Base-by-base conservation (phyloP, 53 echinoderm and acorn worm species). In the Antedon mediterranea region DNA sequence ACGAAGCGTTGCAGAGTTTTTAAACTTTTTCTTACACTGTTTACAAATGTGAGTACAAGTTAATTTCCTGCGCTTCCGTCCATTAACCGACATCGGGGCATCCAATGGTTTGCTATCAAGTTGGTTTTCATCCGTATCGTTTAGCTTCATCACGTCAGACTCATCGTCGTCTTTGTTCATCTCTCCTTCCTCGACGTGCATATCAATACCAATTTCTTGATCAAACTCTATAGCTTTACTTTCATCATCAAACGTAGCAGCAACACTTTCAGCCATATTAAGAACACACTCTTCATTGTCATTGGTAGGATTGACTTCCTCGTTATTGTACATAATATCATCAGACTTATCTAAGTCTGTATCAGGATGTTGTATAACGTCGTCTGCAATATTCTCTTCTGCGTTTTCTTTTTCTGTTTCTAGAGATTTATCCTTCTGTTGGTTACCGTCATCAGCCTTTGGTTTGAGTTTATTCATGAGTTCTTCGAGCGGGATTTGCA, bases 1-100 rank as follows among this genome's bases (percentile, higher is more conserved):
- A 72, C 83, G 81, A n/a, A 98, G 82, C 13, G 98, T 93, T 73
- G 84, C 83, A 9, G 84, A 86, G 30, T 87, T 92, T 76, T 98
- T 98, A 76, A 98, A 98, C 72, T 86, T 85, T 78, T 98, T 98
- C 80, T 90, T 86, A 84, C 98, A 98, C 74, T 89, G 86, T 77
- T 83, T 87, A 33, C 98, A 98, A 41, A 32, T 33, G 28, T 33
- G 32, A 20, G 32, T 33, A 33, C 28, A 32, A 7, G 5, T 76
- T 3, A 28, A 0, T 29, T 33, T 31, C 26, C 34, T 76, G 32
- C 76, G 33, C 23, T 73, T 73, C 3, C 5, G 31, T 76, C 34
- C 34, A 34, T 33, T 33, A 76, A 28, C 23, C 0, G 28, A 34
- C 34, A 29, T 26, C 3, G 28, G 13, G 57, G 57, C 9, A 57